Evolutionary conservation across 1,140 invertebrate genomes (phyloP).

Genomic region (Agrypnia vestita): DNA sequence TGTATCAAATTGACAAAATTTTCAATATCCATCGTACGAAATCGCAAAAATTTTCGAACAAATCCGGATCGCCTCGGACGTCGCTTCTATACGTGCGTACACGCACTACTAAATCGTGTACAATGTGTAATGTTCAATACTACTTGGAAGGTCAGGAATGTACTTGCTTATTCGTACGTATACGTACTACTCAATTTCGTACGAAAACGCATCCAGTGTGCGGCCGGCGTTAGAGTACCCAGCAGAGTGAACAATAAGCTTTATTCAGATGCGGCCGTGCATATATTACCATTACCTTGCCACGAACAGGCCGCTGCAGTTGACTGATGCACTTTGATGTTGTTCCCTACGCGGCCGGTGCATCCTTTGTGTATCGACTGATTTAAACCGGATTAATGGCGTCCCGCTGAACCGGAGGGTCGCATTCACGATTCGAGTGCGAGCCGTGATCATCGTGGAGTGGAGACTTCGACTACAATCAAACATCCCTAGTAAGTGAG

Average conservation of each 20-base stretch:
- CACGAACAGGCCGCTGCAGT: not conserved
- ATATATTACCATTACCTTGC: not conserved
- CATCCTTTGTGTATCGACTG: constrained; percentile 21
- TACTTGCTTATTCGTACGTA: too few relatives aligned
- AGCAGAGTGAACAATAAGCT: not conserved
- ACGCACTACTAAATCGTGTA: too few relatives aligned
- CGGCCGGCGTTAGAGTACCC: too few relatives aligned
- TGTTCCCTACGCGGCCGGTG: not conserved
- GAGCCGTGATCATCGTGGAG: constrained; percentile 12
- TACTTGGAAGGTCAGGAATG: too few relatives aligned
- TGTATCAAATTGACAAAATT: too few relatives aligned
- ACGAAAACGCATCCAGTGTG: too few relatives aligned
- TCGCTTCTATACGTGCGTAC: too few relatives aligned
- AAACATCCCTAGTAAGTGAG: not conserved
- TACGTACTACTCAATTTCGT: too few relatives aligned
- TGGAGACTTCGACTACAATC: constrained; percentile 31
- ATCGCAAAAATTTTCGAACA: too few relatives aligned
- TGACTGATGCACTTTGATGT: not conserved
- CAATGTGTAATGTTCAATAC: too few relatives aligned
- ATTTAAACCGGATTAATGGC: constrained; percentile 38
- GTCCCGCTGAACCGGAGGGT: not conserved
- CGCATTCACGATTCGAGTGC: constrained; percentile 1
- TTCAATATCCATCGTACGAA: too few relatives aligned
- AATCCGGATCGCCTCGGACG: too few relatives aligned
- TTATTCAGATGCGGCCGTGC: not conserved